Evolutionary conservation across 1,140 invertebrate genomes (phyloP).

Genomic region (Monomorium pharaonis): DNA sequence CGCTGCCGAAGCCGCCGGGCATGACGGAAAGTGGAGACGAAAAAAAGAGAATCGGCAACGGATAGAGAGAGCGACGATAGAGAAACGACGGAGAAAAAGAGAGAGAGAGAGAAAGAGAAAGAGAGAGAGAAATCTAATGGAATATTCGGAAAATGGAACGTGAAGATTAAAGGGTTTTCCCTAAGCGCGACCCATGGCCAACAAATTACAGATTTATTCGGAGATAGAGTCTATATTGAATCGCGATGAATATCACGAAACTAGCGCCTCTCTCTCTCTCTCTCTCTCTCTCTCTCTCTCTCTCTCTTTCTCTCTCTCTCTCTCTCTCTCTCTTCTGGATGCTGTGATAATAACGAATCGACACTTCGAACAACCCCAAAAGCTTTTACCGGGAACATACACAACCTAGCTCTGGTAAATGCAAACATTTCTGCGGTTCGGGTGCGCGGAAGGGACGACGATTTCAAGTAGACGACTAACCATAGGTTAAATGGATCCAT

Average conservation of each 20-base stretch:
- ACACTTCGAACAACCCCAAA: slow-evolving; percentile 75
- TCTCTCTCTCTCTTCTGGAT: neutral
- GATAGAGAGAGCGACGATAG: slow-evolving; percentile 12
- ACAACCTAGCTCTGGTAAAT: slow-evolving; percentile 75
- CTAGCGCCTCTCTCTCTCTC: neutral
- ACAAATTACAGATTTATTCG: slow-evolving; percentile 60
- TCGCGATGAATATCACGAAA: slow-evolving; percentile 22
- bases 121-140: slow-evolving; percentile 48
- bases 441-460: slow-evolving; percentile 63
- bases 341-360: slow-evolving; percentile 63
- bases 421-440: slow-evolving; percentile 81
- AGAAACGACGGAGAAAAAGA: slow-evolving; percentile 26
- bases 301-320: no score
- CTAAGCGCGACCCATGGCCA: slow-evolving; percentile 12
- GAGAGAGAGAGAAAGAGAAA: neutral
- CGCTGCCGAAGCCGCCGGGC: slow-evolving; percentile 72
- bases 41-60: slow-evolving; percentile 49
- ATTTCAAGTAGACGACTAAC: slow-evolving; percentile 66
- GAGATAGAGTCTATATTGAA: neutral
- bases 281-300: no score
- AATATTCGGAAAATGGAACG: slow-evolving; percentile 64
- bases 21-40: slow-evolving; percentile 45
- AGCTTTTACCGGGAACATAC: slow-evolving; percentile 76
- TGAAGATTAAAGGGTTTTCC: slow-evolving; percentile 52
- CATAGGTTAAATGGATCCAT: slow-evolving; percentile 77